Percentiles rank a stretch among this genome's conserved stretches.
Evolutionary conservation across 2,888 invertebrate species (phyloP).

Genomic region (Physocephala rufipes): DNA sequence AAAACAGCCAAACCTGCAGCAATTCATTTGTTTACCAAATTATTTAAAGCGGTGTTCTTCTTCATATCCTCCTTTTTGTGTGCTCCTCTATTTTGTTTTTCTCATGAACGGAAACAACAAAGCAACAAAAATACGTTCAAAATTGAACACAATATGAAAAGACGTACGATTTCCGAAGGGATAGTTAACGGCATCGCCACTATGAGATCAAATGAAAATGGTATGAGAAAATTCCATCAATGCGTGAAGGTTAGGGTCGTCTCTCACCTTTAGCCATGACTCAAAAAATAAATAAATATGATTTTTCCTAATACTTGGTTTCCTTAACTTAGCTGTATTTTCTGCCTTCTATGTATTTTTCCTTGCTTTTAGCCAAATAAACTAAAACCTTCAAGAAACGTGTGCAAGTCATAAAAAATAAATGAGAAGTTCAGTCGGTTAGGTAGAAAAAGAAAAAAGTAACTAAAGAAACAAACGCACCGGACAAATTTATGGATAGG

Average conservation of each 20-base stretch:
- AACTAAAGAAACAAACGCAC: too few species aligned
- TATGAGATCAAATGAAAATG: not conserved
- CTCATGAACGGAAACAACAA: not conserved
- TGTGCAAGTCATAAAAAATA: not conserved
- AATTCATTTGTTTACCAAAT: not conserved
- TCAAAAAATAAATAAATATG: conserved; percentile 8
- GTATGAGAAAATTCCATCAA: conserved; percentile 36
- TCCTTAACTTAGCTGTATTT: not conserved
- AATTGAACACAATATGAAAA: conserved; percentile 11
- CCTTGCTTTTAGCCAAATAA: not conserved
- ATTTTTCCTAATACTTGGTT: too few species aligned
- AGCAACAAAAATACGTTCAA: conserved; percentile 17
- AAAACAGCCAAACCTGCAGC: not conserved
- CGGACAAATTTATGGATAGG: too few species aligned
- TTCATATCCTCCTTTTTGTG: not conserved
- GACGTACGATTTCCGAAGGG: not conserved
- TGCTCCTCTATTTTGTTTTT: not conserved
- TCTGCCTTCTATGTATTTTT: not conserved
- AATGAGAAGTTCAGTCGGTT: not conserved
- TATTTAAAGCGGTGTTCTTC: not conserved
- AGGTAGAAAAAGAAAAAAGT: too few species aligned
- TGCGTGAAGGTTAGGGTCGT: conserved; percentile 44
- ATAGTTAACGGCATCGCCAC: not conserved
- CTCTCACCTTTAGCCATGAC: conserved; percentile 28
- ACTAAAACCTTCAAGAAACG: conserved; percentile 32